phyloP scores from a whole-genome alignment of 1,140 invertebrate species.

The Formica exsecta region DNA sequence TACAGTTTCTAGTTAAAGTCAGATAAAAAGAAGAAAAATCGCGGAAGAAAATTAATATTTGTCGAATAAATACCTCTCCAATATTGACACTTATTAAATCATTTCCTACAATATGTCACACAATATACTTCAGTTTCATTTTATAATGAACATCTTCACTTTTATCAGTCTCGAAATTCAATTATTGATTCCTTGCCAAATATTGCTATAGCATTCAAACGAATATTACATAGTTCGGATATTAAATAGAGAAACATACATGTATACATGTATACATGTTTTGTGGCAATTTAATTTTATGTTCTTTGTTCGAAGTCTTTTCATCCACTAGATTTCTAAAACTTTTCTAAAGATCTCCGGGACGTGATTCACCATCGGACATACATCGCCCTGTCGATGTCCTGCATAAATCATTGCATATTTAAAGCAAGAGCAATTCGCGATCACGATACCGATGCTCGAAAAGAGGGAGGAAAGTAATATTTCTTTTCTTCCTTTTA shows the following conservation, averaged over 20 bases:
- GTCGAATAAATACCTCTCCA: conserved; percentile 28
- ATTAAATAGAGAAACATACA: background rate
- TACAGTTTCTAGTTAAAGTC: conserved; percentile 31
- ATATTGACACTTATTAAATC: background rate
- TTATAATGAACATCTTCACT: background rate
- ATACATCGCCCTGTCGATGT: background rate
- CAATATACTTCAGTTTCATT: background rate
- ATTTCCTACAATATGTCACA: background rate
- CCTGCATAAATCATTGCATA: conserved; percentile 14
- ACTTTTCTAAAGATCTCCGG: background rate
- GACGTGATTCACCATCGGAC: background rate
- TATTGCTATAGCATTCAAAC: background rate
- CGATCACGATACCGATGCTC: background rate
- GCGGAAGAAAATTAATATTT: background rate
- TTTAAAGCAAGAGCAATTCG: conserved; percentile 37
- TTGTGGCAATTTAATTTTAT: conserved; percentile 1
- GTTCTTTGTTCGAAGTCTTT: conserved; percentile 2
- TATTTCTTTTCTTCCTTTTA: background rate
- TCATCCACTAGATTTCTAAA: background rate
- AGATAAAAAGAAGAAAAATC: background rate
- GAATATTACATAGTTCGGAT: background rate
- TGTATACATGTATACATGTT: background rate
- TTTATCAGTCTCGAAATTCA: background rate
- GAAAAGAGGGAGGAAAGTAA: conserved; percentile 27
- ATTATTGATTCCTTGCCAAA: background rate